Evolutionary conservation across 1,140 invertebrate genomes (phyloP).

Genomic region (Helicoverpa armigera): DNA sequence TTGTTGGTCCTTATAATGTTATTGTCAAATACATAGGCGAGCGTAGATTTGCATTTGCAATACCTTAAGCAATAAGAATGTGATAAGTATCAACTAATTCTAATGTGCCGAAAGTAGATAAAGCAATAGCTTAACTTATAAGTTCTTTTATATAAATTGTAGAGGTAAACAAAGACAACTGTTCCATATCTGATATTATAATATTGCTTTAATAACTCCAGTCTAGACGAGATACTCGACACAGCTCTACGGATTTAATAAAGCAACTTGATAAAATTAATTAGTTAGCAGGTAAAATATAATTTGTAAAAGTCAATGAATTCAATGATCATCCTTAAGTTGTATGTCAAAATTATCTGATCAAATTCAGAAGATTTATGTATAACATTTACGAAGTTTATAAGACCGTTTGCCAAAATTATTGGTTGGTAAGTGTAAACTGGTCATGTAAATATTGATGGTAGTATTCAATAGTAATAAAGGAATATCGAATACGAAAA

Average conservation of each 20-base stretch:
- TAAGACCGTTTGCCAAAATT: not conserved
- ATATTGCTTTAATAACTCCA: not conserved
- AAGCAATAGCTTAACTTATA: too few relatives aligned
- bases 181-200: not conserved
- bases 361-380: not conserved
- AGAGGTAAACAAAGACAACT: not conserved
- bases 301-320: not conserved
- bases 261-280: conserved; percentile 1
- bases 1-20: conserved; percentile 20
- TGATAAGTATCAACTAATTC: not conserved
- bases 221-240: not conserved
- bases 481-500: conserved; percentile 4
- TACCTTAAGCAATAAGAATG: not conserved
- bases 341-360: not conserved
- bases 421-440: conserved; percentile 4
- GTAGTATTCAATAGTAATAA: not conserved
- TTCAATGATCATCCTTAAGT: not conserved
- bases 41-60: not conserved
- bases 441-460: conserved; percentile 12
- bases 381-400: not conserved
- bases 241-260: not conserved
- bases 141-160: not conserved
- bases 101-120: not conserved
- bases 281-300: not conserved
- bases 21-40: not conserved